Conservation (phyloP, 2,888 invertebrate species). For the Eudemis profundana region DNA sequence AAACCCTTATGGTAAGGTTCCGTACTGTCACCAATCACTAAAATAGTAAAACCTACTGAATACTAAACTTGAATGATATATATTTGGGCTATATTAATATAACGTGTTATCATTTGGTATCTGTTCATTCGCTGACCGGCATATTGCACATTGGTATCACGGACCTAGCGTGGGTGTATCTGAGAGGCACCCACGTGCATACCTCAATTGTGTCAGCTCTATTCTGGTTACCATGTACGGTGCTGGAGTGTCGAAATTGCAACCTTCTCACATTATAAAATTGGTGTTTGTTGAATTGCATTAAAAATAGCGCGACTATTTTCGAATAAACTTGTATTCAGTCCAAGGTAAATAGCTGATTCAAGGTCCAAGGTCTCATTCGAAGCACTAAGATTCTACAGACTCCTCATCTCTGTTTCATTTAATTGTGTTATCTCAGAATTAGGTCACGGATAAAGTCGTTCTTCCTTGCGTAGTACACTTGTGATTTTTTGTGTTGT, state of each 20-base stretch:
- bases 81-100: slow-evolving; percentile 20
- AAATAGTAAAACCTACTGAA: no score
- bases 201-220: slow-evolving; percentile 51
- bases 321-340: slow-evolving; percentile 27
- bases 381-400: slow-evolving; percentile 11
- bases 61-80: neutral
- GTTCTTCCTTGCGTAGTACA: neutral
- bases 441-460: slow-evolving; percentile 4
- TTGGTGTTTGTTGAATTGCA: slow-evolving; percentile 26
- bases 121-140: slow-evolving; percentile 25
- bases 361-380: slow-evolving; percentile 22
- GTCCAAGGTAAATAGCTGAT: slow-evolving; percentile 34
- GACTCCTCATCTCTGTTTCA: neutral
- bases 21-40: no score
- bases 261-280: slow-evolving; percentile 43
- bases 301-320: slow-evolving; percentile 33
- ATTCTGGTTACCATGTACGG: slow-evolving; percentile 51
- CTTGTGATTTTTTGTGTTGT: no score
- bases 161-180: slow-evolving; percentile 43
- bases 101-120: slow-evolving; percentile 23
- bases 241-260: slow-evolving; percentile 46
- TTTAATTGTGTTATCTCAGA: neutral
- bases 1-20: no score
- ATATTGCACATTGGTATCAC: slow-evolving; percentile 35
- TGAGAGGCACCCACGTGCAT: slow-evolving; percentile 44